phyloP scores from a whole-genome alignment of 2,888 invertebrate species.

The Caenorhabditis uteleia region DNA sequence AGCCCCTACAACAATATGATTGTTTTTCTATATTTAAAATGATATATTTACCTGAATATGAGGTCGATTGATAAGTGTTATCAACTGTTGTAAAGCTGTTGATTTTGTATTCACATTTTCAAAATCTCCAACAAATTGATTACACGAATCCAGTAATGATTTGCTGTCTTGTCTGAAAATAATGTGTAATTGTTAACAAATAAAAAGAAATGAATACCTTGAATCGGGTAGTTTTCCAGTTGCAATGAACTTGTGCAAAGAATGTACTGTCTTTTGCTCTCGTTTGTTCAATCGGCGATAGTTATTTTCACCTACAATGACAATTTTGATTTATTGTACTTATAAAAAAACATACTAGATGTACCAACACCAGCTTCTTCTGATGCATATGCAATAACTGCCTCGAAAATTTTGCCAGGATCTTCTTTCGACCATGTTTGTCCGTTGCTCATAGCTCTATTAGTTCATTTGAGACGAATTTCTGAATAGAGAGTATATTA shows the following conservation, averaged over 20 bases:
- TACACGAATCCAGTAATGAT: no score
- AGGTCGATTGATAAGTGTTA: conserved; percentile 40
- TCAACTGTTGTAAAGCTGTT: conserved; percentile 46
- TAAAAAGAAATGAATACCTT: no score
- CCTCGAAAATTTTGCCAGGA: conserved; percentile 33
- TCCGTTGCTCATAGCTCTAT: not conserved
- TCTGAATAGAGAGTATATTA: no score
- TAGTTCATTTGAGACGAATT: no score
- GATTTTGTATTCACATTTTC: no score
- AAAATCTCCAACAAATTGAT: no score
- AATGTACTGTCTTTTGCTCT: conserved; percentile 13
- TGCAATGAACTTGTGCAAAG: conserved; percentile 20
- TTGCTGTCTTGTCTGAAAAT: not conserved
- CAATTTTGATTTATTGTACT: not conserved
- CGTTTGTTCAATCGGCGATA: conserved; percentile 6
- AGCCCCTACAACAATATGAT: conserved; percentile 28
- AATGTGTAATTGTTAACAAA: not conserved
- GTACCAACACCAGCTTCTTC: conserved; percentile 29
- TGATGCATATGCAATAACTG: conserved; percentile 36
- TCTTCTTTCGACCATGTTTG: conserved; percentile 6
- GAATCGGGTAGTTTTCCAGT: conserved; percentile 37
- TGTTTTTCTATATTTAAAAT: not conserved
- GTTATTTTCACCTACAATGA: not conserved
- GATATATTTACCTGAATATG: conserved; percentile 33
- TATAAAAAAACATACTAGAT: conserved; percentile 15